Evolutionary conservation across 2,888 invertebrate species (phyloP), one percentile per base, ranked within the genome.

Genomic region (Lordiphosa andalusiaca): DNA sequence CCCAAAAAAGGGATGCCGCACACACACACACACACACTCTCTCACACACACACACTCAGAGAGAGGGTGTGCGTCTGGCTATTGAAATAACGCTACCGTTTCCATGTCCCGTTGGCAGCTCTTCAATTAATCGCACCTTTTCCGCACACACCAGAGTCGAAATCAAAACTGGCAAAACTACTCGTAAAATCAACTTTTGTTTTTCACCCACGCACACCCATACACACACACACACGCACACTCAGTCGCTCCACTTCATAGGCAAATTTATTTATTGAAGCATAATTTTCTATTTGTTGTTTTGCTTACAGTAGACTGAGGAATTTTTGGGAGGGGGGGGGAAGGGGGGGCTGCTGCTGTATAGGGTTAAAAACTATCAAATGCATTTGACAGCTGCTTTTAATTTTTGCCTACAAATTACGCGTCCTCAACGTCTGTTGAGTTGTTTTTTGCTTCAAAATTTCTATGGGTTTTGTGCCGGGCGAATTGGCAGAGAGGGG

Each of bases 81-180:
- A 70, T 73, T 71, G 71, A 71, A 71, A 73, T 70, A 71, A 63
- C 21, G 16, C 16, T 23, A 35, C 10, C 44, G n/a, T 10, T 1
- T 37, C 47, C 36, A 25, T 12, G 10, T 25, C 39, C 33, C 23
- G 9, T 7, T 49, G 38, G 13, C 51, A 47, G 67, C 77, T 73
- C 77, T 77, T 75, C 86, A 86, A 84, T 86, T 84, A 84, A 86
- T 83, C 78, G 85, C 85, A 84, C 85, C 86, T 83, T 86, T 84
- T 81, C 72, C 67, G 56, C 67, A 47, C 16, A 51, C 51, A 58
- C 49, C 1, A 9, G 7, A n/a, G 39, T 10, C 39, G 7, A 66
- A 78, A 74, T 76, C 69, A 78, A 63, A 83, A 56, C 74, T 58
- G 53, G 51, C 48, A 54, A 56, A 82, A 78, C 69, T 64, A 71